A percentile compares a stretch with the other conserved stretches of the same genome.
Conservation (phyloP, 2,797 vertebrate species). For the Sebastes diploproa region DNA sequence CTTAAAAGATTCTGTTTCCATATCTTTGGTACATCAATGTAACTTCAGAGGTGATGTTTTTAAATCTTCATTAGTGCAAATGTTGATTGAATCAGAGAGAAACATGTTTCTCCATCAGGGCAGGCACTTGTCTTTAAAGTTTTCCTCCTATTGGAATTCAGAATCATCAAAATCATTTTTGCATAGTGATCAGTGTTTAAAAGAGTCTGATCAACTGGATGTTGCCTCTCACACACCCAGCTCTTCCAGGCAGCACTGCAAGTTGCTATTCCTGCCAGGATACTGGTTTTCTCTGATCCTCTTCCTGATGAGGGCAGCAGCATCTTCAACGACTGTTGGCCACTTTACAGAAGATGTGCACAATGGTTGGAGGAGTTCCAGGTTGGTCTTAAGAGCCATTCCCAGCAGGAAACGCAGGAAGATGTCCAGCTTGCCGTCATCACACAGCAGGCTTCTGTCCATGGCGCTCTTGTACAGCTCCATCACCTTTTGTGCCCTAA, state of each 20-base stretch:
- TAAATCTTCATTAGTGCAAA: neutral
- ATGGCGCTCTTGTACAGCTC: conserved; percentile 69
- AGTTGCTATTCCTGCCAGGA: conserved; percentile 49
- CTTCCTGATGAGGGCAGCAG: conserved; percentile 59
- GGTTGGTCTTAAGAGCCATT: conserved; percentile 63
- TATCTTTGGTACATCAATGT: neutral
- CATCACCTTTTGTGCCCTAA: conserved; percentile 33
- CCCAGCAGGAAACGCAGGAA: conserved; percentile 82
- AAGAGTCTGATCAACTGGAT: neutral
- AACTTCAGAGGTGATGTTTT: neutral
- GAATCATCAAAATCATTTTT: neutral
- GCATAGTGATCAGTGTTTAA: neutral
- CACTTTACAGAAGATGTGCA: conserved; percentile 23
- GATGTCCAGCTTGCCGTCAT: conserved; percentile 69
- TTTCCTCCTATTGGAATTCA: neutral
- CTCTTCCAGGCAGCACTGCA: conserved; percentile 74
- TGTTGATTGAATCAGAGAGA: neutral
- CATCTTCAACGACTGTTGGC: conserved; percentile 36
- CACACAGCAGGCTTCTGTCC: conserved; percentile 61
- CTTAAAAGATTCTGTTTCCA: neutral
- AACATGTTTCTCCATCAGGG: neutral
- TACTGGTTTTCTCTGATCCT: conserved; percentile 58
- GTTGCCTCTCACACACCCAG: conserved; percentile 31
- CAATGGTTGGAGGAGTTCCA: conserved; percentile 61
- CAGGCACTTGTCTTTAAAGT: neutral